Evolutionary conservation across 2,113 vertebrate genomes (phyloP).

Genomic region (Ptychochromis oligacanthus): DNA sequence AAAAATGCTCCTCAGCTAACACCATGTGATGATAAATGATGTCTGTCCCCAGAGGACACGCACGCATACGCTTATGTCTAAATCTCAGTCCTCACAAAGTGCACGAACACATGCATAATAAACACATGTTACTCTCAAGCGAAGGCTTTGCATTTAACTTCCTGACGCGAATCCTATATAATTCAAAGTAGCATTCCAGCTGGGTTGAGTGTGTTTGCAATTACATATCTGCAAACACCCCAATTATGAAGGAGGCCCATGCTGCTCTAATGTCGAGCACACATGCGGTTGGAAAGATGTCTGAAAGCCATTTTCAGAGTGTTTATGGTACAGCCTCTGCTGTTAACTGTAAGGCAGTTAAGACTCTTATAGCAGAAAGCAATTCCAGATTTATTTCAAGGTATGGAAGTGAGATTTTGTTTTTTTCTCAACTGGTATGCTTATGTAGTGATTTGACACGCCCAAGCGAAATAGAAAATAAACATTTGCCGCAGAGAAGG

Average conservation of each 20-base stretch:
- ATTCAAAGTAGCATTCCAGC: slow-evolving; percentile 61
- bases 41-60: slow-evolving; percentile 26
- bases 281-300: slow-evolving; percentile 59
- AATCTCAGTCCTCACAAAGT: neutral
- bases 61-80: neutral
- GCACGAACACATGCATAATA: neutral
- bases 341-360: slow-evolving; percentile 32
- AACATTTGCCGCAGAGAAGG: neutral
- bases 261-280: slow-evolving; percentile 47
- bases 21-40: slow-evolving; percentile 39
- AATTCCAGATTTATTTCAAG: slow-evolving; percentile 16
- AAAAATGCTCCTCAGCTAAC: slow-evolving; percentile 29
- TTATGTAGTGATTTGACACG: slow-evolving; percentile 18
- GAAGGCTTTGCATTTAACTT: slow-evolving; percentile 36
- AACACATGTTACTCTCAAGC: neutral
- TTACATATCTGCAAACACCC: slow-evolving; percentile 64
- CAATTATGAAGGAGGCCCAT: slow-evolving; percentile 58
- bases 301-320: slow-evolving; percentile 66
- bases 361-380: slow-evolving; percentile 1
- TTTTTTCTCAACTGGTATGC: neutral
- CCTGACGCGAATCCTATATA: slow-evolving; percentile 42
- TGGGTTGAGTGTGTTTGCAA: slow-evolving; percentile 72
- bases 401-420: neutral
- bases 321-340: slow-evolving; percentile 62
- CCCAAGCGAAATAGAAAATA: neutral